Conservation (phyloP, 2,797 vertebrate species). For the Schizothorax lantsangensis region DNA sequence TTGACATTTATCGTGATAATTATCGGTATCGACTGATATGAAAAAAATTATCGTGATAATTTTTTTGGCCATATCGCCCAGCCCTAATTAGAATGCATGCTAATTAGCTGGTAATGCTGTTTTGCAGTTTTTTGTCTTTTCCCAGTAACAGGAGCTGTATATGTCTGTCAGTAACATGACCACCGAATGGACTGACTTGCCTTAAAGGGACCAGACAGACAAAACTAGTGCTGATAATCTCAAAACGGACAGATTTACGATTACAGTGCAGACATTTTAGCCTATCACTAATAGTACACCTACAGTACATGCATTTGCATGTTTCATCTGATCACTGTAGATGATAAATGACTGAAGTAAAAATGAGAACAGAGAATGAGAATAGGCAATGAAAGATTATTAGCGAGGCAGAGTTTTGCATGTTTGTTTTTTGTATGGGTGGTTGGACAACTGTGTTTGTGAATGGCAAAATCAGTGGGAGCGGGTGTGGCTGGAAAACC, state of each 20-base stretch:
- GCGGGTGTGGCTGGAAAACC: conserved; percentile 38
- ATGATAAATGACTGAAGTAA: not conserved
- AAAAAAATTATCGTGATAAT: no score
- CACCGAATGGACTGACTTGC: not conserved
- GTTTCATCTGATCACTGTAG: conserved; percentile 5
- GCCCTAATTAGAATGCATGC: not conserved
- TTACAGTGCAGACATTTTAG: not conserved
- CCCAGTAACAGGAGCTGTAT: no score
- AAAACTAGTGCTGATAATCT: not conserved
- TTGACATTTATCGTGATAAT: no score
- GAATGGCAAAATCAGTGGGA: conserved; percentile 18
- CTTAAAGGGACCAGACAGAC: not conserved
- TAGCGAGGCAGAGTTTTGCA: not conserved
- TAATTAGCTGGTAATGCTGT: not conserved
- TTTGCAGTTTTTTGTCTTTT: not conserved
- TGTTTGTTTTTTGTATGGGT: conserved; percentile 22
- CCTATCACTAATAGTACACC: not conserved
- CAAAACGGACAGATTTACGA: not conserved
- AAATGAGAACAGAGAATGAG: not conserved
- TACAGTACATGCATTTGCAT: not conserved
- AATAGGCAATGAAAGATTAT: not conserved
- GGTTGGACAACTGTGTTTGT: conserved; percentile 29
- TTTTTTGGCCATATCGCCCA: no score
- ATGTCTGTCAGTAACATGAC: not conserved
- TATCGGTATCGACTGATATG: no score